Conservation (phyloP, 2,113 vertebrate species). For the Galbula dea region DNA sequence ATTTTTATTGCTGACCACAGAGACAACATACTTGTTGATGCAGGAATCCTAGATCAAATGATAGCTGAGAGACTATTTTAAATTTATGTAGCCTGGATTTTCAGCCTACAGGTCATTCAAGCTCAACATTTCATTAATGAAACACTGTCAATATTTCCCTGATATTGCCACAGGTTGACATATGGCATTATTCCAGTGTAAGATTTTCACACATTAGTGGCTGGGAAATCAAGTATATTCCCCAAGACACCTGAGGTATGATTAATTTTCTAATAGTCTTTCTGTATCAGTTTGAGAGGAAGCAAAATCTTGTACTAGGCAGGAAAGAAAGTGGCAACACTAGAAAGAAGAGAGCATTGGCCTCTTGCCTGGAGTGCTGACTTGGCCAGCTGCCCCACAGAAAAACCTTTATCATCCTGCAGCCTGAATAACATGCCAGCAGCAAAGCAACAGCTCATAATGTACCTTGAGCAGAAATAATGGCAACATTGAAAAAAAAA, state of each 20-base stretch:
- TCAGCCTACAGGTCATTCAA: conserved; percentile 12
- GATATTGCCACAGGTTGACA: conserved; percentile 33
- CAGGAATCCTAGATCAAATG: neutral
- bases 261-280: conserved; percentile 55
- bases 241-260: conserved; percentile 20
- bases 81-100: conserved; percentile 15
- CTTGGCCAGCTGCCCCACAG: neutral
- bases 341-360: conserved; percentile 17
- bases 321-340: conserved; percentile 10
- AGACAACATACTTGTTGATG: neutral
- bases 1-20: neutral
- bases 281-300: neutral
- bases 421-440: neutral
- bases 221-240: conserved; percentile 44
- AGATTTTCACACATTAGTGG: conserved; percentile 49
- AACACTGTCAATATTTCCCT: conserved; percentile 43
- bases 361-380: neutral
- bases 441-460: neutral
- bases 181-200: conserved; percentile 32
- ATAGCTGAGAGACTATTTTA: neutral
- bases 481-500: neutral
- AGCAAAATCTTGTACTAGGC: neutral
- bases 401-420: neutral
- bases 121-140: conserved; percentile 38
- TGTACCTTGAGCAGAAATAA: neutral